phyloP scores from a whole-genome alignment of 2,797 vertebrate species.

The Lithobates sylvaticus region DNA sequence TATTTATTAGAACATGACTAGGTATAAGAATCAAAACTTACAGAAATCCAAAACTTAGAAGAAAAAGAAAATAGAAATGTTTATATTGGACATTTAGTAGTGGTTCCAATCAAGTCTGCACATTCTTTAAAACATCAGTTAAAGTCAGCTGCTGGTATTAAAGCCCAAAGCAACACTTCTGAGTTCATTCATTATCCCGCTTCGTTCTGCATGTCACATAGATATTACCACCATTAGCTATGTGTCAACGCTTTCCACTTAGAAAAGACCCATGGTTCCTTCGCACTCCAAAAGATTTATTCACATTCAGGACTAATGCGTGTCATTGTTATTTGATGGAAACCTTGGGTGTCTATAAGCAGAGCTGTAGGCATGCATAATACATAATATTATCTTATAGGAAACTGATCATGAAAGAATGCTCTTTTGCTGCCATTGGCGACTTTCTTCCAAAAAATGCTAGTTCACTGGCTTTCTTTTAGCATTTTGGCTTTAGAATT shows the following conservation, averaged over 20 bases:
- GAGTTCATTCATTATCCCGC: constrained; percentile 46
- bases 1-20: neutral
- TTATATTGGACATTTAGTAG: constrained; percentile 24
- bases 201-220: constrained; percentile 36
- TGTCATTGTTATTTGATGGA: neutral
- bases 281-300: constrained; percentile 18
- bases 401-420: neutral
- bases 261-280: neutral
- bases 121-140: constrained; percentile 34
- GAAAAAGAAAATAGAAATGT: constrained; percentile 15
- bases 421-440: neutral
- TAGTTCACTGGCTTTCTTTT: neutral
- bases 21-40: neutral
- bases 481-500: no score
- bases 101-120: constrained; percentile 15
- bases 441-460: neutral
- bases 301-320: neutral
- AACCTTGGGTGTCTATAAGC: neutral
- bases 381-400: neutral
- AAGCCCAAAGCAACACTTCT: constrained; percentile 41
- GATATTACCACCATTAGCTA: constrained; percentile 47
- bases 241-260: constrained; percentile 12
- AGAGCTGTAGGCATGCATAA: neutral
- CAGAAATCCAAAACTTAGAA: constrained; percentile 11
- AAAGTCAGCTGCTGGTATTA: constrained; percentile 35